These are phyloP conservation scores for Cistogaster globosa DNA, from an alignment of 2,888 invertebrate genomes.

Conservation along the genomic window DNA sequence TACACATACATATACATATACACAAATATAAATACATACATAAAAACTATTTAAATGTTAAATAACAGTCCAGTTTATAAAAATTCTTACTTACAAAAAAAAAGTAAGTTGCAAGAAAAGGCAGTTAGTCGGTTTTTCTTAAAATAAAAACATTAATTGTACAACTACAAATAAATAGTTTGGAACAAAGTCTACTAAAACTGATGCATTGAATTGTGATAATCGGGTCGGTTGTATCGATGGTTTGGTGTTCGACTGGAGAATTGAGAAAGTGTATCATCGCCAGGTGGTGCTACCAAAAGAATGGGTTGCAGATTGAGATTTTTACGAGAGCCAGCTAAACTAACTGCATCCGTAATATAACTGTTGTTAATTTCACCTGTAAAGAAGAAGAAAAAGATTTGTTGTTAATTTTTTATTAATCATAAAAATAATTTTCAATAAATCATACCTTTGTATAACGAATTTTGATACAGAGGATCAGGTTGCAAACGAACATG, in stretches of 20 bases:
- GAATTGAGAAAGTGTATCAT: conserved; percentile 91
- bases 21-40: conserved; percentile 23
- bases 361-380: conserved; percentile 95
- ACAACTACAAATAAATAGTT: conserved; percentile 9
- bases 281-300: conserved; percentile 84
- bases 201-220: conserved; percentile 88
- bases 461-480: conserved; percentile 88
- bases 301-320: conserved; percentile 94
- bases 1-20: conserved; percentile 21
- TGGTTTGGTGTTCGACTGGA: conserved; percentile 88
- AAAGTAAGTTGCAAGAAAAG: conserved; percentile 47
- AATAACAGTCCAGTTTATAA: conserved; percentile 51
- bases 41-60: conserved; percentile 24
- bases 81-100: conserved; percentile 18
- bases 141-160: conserved; percentile 13
- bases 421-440: conserved; percentile 1
- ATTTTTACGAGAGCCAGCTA: conserved; percentile 93
- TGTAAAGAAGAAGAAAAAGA: conserved; percentile 79
- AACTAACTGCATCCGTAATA: conserved; percentile 92
- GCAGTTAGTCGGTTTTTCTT: conserved; percentile 18
- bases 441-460: conserved; percentile 85
- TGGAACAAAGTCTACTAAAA: conserved; percentile 83
- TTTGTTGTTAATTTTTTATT: background rate
- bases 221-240: conserved; percentile 84
- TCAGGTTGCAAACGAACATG: conserved; percentile 94